Evolutionary conservation across 1,140 invertebrate species (phyloP).

Genomic region (Drosophila nasuta): DNA sequence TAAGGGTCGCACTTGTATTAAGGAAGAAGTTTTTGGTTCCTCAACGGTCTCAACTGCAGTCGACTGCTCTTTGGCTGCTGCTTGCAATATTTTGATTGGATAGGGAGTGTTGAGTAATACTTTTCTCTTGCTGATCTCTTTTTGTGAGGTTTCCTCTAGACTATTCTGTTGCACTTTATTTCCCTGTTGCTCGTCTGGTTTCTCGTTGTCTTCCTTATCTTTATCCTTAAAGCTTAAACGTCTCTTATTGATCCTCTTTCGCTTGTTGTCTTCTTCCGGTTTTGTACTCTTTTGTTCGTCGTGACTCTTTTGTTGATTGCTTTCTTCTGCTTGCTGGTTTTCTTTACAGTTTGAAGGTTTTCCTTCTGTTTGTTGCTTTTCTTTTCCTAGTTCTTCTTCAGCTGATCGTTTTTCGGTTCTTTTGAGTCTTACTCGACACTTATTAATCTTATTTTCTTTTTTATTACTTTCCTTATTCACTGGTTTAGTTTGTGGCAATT

Average conservation of each 20-base stretch:
- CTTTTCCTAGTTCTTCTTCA: no score
- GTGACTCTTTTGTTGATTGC: background rate
- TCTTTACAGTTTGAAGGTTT: background rate
- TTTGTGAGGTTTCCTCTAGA: no score
- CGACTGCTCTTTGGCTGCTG: background rate
- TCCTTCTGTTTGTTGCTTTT: background rate
- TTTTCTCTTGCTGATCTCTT: no score
- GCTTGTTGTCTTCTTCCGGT: background rate
- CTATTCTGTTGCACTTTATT: background rate
- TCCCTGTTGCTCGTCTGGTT: no score
- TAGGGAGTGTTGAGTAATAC: no score
- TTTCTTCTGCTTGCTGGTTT: background rate
- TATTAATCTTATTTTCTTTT: no score
- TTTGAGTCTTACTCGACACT: no score
- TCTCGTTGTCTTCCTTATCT: no score
- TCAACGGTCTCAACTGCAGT: background rate
- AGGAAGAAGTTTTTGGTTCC: constrained; percentile 25
- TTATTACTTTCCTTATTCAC: no score
- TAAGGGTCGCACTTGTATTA: constrained; percentile 68
- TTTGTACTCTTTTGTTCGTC: background rate
- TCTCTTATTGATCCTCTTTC: background rate
- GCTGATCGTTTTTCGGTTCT: no score
- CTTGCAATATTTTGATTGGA: no score
- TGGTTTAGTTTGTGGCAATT: background rate
- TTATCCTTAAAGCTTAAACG: background rate